These are phyloP conservation scores for Hyles lineata DNA, from an alignment of 2,888 invertebrate genomes.

Conservation along the genomic window DNA sequence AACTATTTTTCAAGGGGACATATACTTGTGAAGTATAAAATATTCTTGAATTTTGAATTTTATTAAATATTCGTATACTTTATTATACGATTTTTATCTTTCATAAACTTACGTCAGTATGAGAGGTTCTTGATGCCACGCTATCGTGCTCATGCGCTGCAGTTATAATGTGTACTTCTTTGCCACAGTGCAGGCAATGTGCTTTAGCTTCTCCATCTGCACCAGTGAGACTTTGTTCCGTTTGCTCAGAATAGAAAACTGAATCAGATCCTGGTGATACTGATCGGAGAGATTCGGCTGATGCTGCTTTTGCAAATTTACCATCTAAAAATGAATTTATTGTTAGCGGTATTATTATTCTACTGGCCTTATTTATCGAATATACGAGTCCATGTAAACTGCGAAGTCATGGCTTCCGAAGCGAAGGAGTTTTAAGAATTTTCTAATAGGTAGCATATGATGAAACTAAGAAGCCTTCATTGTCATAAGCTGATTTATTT, in stretches of 20 bases:
- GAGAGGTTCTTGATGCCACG: conserved; percentile 73
- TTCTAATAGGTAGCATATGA: too few species aligned
- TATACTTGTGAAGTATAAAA: too few species aligned
- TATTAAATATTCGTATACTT: too few species aligned
- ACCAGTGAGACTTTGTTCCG: conserved; percentile 81
- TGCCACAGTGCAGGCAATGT: conserved; percentile 93
- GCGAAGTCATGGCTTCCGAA: too few species aligned
- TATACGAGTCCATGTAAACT: neutral
- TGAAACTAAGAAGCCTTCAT: too few species aligned
- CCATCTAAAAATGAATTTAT: conserved; percentile 57
- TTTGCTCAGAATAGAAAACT: conserved; percentile 94
- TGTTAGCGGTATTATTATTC: neutral
- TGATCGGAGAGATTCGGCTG: conserved; percentile 94
- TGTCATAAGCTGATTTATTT: too few species aligned
- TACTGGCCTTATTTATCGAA: too few species aligned
- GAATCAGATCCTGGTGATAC: conserved; percentile 96
- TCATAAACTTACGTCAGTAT: conserved; percentile 71
- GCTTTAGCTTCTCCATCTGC: conserved; percentile 86
- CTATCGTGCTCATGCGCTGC: conserved; percentile 78
- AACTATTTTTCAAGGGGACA: too few species aligned
- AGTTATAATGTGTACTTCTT: conserved; percentile 89
- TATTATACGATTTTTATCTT: neutral
- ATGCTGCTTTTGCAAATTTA: conserved; percentile 89
- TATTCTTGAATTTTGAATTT: too few species aligned
- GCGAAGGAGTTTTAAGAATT: too few species aligned